A percentile compares a stretch with the other conserved stretches of the same genome.
Conservation (phyloP, 2,888 invertebrate species). For the Theodoxus fluviatilis region DNA sequence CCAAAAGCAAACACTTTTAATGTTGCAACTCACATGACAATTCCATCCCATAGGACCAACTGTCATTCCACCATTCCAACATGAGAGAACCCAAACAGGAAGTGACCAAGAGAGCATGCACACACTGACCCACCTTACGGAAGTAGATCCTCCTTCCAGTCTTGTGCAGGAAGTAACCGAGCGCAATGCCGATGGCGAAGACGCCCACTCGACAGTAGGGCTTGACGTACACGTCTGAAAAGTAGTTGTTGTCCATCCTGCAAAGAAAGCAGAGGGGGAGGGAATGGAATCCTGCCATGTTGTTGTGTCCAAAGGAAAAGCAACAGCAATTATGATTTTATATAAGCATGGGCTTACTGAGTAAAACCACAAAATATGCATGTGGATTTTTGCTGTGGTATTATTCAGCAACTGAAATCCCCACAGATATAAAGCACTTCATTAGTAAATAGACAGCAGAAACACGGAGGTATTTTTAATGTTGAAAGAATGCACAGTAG, state of each 20-base stretch:
- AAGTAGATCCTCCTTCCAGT: constrained; percentile 31
- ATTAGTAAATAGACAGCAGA: too few species aligned
- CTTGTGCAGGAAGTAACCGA: constrained; percentile 32
- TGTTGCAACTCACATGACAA: not conserved
- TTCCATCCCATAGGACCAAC: not conserved
- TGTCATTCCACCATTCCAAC: not conserved
- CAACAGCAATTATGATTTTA: not conserved
- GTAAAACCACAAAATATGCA: not conserved
- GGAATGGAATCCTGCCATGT: too few species aligned
- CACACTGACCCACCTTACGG: constrained; percentile 29
- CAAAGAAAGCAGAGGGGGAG: too few species aligned
- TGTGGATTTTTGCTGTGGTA: too few species aligned
- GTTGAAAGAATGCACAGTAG: too few species aligned
- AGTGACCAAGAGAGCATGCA: not conserved
- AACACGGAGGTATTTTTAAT: too few species aligned
- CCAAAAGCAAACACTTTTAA: not conserved
- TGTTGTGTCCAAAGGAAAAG: too few species aligned
- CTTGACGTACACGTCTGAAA: constrained; percentile 32
- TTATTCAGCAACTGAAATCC: too few species aligned
- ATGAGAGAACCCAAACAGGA: too few species aligned
- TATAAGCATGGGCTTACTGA: not conserved
- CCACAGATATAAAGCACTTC: too few species aligned
- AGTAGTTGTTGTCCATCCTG: constrained; percentile 31
- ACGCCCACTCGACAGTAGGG: constrained; percentile 36
- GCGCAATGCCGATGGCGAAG: constrained; percentile 33